A percentile compares a stretch with the other conserved stretches of the same genome.
These are phyloP conservation scores for Entelurus aequoreus DNA, from an alignment of 2,113 vertebrate species.

Conservation along the genomic window DNA sequence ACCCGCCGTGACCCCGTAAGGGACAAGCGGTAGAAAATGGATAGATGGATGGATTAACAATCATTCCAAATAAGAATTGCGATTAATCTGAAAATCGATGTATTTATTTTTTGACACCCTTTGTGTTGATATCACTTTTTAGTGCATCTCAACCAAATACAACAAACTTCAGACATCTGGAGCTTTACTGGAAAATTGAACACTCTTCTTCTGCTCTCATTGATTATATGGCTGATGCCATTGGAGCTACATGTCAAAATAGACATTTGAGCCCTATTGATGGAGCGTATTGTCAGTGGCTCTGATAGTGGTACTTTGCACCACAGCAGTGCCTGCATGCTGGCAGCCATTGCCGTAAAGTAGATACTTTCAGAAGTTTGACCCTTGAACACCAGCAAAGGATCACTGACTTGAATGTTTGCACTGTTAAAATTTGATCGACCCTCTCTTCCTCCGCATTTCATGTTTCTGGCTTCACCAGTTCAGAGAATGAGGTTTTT, in stretches of 20 bases:
- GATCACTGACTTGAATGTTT: slow-evolving; percentile 20
- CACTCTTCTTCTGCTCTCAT: neutral
- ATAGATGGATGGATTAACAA: no score
- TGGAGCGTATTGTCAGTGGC: neutral
- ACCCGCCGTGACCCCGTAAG: no score
- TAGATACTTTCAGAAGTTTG: slow-evolving; percentile 4
- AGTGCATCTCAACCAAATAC: neutral
- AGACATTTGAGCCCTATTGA: neutral
- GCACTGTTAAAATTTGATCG: slow-evolving; percentile 24
- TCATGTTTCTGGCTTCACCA: slow-evolving; percentile 18
- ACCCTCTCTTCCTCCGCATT: slow-evolving; percentile 17
- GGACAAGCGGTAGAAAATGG: no score
- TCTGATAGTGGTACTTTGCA: neutral
- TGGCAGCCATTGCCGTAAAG: slow-evolving; percentile 16
- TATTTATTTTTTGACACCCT: no score
- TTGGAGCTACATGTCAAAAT: neutral
- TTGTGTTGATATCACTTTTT: neutral
- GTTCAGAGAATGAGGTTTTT: slow-evolving; percentile 35
- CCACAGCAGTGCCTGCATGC: slow-evolving; percentile 1
- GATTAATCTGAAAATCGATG: no score
- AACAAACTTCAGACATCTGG: neutral
- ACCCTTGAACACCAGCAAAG: slow-evolving; percentile 12
- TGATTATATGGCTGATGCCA: neutral
- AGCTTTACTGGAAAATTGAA: neutral
- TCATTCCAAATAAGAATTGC: no score